Evolutionary conservation across 1,140 invertebrate species (phyloP), one percentile per base, ranked within the genome.

Genomic region (Ruditapes philippinarum): DNA sequence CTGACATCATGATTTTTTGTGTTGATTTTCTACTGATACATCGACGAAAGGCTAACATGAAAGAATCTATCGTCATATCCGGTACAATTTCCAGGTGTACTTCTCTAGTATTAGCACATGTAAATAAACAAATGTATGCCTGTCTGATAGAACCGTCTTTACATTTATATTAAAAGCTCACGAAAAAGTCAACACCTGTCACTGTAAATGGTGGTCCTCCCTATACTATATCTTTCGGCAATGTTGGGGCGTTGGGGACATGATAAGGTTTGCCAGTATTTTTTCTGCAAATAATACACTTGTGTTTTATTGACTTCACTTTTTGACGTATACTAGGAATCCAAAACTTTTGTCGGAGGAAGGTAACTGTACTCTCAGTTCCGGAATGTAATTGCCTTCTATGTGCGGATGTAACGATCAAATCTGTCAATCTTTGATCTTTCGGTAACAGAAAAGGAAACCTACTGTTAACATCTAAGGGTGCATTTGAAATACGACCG

Each of bases 111-210:
- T 17, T 79, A n/a, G 84, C 68, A 28, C 84, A 88, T 1, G 84
- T 88, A 65, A 88, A 90, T 31, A 91, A 28, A 33, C 79, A 88
- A 17, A 83, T 83, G 79, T 65, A 68, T 14, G 73, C n/a, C n/a
- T 90, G 82, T 25, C 19, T 62, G 11, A 42, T 60, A 40, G 25
- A 17, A 38, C 31, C 28, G 40, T 51, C 42, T 31, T 80, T 31
- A 33, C 17, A 22, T 80, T 84, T 57, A 31, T 84, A 70, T 7
- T 80, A n/a, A 19, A 79, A 17, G 25, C 57, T 33, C 36, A 78
- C 78, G 2, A 54, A 74, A 62, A 84, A 91, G 54, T 90, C 89
- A 9, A 88, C 84, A 38, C 79, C 85, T 42, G 89, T 90, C 7
- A 88, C 73, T 7, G 85, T 79, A 42, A 88, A 88, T 7, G 73